Evolutionary conservation across 37 sponge, comb jelly and placozoan genomes (phyloP), one percentile per base, ranked within the genome.

Genomic region (Crambe crambe): DNA sequence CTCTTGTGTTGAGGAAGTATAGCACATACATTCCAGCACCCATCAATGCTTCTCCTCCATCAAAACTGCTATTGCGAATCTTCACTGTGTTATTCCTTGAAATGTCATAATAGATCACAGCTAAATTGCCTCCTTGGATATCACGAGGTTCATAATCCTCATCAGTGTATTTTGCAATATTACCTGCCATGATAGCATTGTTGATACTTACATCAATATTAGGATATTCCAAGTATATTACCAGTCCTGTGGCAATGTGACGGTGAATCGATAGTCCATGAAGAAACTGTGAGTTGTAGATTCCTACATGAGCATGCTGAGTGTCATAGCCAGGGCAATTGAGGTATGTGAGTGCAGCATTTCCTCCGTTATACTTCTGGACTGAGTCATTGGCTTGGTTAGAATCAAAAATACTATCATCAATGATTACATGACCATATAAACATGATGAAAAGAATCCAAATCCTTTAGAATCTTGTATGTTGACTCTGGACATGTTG

Each of bases 1-100:
- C n/a, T 62, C 22, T 18, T 8, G 17, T 26, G 63, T 62, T n/a
- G 63, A 26, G 6, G 25, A n/a, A 62, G 63, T 62, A 62, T 6
- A 8, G 23, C 63, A 62, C 63, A 62, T 62, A 62, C 25, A 62
- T 18, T n/a, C 63, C 63, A 62, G 25, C 63, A n/a, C 63, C 63
- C 8, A 26, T 6, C 17, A 62, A 8, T 10, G n/a, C 63, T 62
- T 6, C 25, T n/a, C 63, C 63, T 8, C 22, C 27, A 26, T 6
- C 22, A 21, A 62, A 25, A 8, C 6, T 62, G 63, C 63, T 26
- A 62, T 62, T 62, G 29, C n/a, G 6, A 26, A 62, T 62, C 6
- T 18, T 25, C 10, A 62, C 25, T n/a, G 63, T 62, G 6, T 5
- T 8, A 18, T 62, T 21, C 23, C 29, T 18, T n/a, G n/a, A n/a